Conservation (phyloP, 2,113 vertebrate species). For the Passer domesticus region DNA sequence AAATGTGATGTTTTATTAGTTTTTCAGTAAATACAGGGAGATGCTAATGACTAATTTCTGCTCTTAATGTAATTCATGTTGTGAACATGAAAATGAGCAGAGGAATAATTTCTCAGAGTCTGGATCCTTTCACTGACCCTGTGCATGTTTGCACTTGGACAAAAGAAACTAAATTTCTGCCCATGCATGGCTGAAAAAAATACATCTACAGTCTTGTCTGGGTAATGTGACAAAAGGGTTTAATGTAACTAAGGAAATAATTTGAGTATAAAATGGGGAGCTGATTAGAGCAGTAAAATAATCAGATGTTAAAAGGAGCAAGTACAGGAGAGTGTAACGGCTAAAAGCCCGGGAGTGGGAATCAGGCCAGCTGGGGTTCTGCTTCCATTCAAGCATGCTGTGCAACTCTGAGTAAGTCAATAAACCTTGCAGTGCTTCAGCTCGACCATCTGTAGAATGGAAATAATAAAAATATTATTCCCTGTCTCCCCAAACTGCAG, state of each 20-base stretch:
- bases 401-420: constrained; percentile 58
- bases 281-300: constrained; percentile 48
- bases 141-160: not conserved
- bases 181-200: not conserved
- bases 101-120: not conserved
- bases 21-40: constrained; percentile 9
- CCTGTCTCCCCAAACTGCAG: constrained; percentile 42
- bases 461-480: constrained; percentile 68
- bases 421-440: constrained; percentile 57
- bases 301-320: constrained; percentile 37
- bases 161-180: constrained; percentile 17
- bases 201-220: not conserved
- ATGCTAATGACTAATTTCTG: not conserved
- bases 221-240: not conserved
- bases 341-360: constrained; percentile 34
- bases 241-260: constrained; percentile 11
- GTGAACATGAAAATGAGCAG: not conserved
- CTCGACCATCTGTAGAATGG: constrained; percentile 50
- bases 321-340: not conserved
- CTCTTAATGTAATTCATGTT: constrained; percentile 4
- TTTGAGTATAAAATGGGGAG: not conserved
- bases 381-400: constrained; percentile 60
- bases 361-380: constrained; percentile 60
- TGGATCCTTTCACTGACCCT: not conserved
- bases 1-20: not conserved